These are phyloP conservation scores for Dromaius novaehollandiae DNA, from an alignment of 2,113 vertebrate species.

Conservation along the genomic window DNA sequence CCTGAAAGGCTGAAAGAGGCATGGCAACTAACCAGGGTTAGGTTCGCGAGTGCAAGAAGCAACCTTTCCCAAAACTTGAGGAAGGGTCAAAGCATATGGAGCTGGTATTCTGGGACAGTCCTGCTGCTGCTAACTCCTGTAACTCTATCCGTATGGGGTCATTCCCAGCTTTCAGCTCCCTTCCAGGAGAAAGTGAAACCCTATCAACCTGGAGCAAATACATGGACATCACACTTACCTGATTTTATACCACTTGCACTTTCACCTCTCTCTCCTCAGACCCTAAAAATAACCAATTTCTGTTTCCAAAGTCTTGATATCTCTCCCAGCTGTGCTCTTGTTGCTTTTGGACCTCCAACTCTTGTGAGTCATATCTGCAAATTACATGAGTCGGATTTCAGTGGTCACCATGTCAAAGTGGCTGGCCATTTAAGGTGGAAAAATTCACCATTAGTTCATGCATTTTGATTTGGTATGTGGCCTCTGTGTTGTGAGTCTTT, in stretches of 20 bases:
- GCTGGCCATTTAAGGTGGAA: slow-evolving; percentile 47
- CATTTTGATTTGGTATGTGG: slow-evolving; percentile 4
- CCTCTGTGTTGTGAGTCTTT: background rate
- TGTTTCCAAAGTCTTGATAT: background rate
- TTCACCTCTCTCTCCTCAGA: slow-evolving; percentile 36
- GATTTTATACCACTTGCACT: background rate
- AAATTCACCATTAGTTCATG: slow-evolving; percentile 23
- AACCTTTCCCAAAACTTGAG: slow-evolving; percentile 8
- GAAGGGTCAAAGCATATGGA: background rate
- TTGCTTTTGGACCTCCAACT: slow-evolving; percentile 44
- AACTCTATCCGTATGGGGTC: background rate
- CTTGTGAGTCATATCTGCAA: slow-evolving; percentile 60
- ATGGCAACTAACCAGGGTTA: background rate
- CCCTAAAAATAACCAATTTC: slow-evolving; percentile 17
- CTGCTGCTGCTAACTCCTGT: background rate
- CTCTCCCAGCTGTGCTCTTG: slow-evolving; percentile 26
- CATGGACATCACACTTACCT: background rate
- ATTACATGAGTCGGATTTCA: slow-evolving; percentile 53
- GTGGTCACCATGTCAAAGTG: slow-evolving; percentile 32
- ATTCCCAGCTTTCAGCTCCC: slow-evolving; percentile 9
- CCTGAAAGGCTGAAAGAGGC: background rate
- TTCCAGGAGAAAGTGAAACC: background rate
- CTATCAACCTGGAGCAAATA: background rate
- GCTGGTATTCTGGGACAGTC: background rate
- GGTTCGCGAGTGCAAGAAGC: background rate